Evolutionary conservation across 2,888 invertebrate species (phyloP).

Genomic region (Apantesis nais): DNA sequence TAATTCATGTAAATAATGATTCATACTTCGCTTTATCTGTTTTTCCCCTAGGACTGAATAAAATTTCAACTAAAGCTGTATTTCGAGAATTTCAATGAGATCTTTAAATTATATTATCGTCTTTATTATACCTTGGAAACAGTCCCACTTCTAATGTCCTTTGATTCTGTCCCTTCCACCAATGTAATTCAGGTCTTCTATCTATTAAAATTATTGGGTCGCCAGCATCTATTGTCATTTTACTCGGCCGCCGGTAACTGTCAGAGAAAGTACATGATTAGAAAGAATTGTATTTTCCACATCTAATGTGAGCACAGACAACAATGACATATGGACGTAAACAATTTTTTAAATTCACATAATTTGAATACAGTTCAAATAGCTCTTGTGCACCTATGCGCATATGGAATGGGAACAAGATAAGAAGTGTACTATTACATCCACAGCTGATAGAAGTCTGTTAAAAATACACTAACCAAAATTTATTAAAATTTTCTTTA

Average conservation of each 20-base stretch:
- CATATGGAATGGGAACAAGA: not conserved
- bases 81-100: not conserved
- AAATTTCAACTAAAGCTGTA: too few relatives aligned
- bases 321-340: constrained; percentile 25
- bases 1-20: not conserved
- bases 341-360: not conserved
- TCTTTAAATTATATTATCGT: too few relatives aligned
- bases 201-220: constrained; percentile 96
- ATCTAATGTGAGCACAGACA: constrained; percentile 23
- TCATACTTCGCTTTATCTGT: not conserved
- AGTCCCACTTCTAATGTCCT: constrained; percentile 94
- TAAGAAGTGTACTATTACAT: not conserved
- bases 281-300: constrained; percentile 8
- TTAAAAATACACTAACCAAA: not conserved
- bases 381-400: not conserved
- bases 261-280: constrained; percentile 24
- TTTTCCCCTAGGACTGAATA: not conserved
- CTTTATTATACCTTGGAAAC: constrained; percentile 89
- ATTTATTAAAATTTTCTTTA: not conserved
- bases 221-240: constrained; percentile 91
- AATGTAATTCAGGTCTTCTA: constrained; percentile 94
- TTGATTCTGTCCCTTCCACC: constrained; percentile 98
- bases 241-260: constrained; percentile 85
- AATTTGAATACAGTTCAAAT: constrained; percentile 3
- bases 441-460: not conserved